phyloP scores from a whole-genome alignment of 1,140 invertebrate species.

The Zophobas morio region DNA sequence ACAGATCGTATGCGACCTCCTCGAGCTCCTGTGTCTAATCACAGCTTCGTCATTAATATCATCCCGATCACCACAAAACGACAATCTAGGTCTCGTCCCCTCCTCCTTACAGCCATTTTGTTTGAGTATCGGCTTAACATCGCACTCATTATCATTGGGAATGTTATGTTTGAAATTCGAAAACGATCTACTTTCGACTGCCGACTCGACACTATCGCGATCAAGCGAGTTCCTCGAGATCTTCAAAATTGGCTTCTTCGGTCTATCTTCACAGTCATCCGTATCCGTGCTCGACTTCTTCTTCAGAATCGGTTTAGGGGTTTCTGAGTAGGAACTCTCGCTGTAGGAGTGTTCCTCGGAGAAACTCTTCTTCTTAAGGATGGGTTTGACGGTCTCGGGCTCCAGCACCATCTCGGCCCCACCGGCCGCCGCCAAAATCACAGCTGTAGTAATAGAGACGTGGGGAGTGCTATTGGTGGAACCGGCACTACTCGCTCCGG shows the following conservation, averaged over 20 bases:
- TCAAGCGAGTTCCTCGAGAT: slow-evolving; percentile 72
- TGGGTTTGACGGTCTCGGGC: slow-evolving; percentile 76
- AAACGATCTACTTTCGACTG: slow-evolving; percentile 45
- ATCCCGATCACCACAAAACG: slow-evolving; percentile 70
- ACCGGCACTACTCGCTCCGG: slow-evolving; percentile 72
- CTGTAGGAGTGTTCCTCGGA: slow-evolving; percentile 71
- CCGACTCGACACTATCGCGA: slow-evolving; percentile 44
- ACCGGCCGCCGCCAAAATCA: slow-evolving; percentile 76
- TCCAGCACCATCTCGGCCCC: slow-evolving; percentile 73
- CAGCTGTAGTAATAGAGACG: slow-evolving; percentile 80
- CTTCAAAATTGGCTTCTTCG: slow-evolving; percentile 86
- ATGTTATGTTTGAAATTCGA: slow-evolving; percentile 45
- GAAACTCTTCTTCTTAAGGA: slow-evolving; percentile 85
- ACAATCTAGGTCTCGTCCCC: slow-evolving; percentile 71
- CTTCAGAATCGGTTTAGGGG: slow-evolving; percentile 84
- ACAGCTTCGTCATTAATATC: slow-evolving; percentile 42
- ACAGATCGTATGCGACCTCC: slow-evolving; percentile 61
- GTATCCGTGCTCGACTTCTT: slow-evolving; percentile 86
- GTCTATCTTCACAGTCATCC: slow-evolving; percentile 81
- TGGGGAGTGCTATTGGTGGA: slow-evolving; percentile 74
- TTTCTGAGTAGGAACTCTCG: slow-evolving; percentile 67
- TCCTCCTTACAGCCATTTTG: slow-evolving; percentile 71
- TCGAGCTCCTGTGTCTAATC: slow-evolving; percentile 51
- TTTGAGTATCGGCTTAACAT: slow-evolving; percentile 73
- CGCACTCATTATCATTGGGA: slow-evolving; percentile 66